Evolutionary conservation across 2,113 vertebrate species (phyloP), one percentile per base, ranked within the genome.

Genomic region (Xenopus borealis): DNA sequence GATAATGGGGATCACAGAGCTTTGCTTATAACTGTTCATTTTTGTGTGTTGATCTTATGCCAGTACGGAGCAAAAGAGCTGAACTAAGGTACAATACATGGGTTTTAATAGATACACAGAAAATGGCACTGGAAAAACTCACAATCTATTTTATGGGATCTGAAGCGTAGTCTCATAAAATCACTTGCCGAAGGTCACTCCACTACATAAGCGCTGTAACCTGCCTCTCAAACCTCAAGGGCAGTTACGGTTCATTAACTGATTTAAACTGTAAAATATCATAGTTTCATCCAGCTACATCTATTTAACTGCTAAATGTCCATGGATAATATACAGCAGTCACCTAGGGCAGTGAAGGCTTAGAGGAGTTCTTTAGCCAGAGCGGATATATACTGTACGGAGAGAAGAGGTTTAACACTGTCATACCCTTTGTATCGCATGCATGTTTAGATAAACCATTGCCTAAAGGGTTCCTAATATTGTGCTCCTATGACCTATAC

Each of bases 191-290:
- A 55, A 55, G 53, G 53, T 55, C 53, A 55, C 53, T 55, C 7
- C 14, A 55, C 3, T n/a, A 55, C 53, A 55, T 55, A n/a, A 55
- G 53, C 53, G 16, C 2, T 53, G 17, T 55, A 55, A 55, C 53
- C 53, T 55, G 53, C 12, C 53, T 55, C 17, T 16, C 14, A 55
- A 55, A 55, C 53, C 53, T 55, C 53, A 55, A 55, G 53, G 53
- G 53, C 53, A 55, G 53, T 55, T 55, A 55, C 16, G 53, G 53
- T 55, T 55, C 53, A 55, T 55, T 55, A 55, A 55, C 53, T 55
- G 17, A 55, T 55, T n/a, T n/a, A 55, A 55, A 55, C 53, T 55
- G 53, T 55, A 55, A 16, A 55, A 55, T 55, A 55, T 55, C 53
- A 55, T 55, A 55, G 53, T 55, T 18, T 55, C 4, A 5, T 16